Evolutionary conservation across 1,140 invertebrate genomes (phyloP).

Genomic region (Drosophila ironensis): DNA sequence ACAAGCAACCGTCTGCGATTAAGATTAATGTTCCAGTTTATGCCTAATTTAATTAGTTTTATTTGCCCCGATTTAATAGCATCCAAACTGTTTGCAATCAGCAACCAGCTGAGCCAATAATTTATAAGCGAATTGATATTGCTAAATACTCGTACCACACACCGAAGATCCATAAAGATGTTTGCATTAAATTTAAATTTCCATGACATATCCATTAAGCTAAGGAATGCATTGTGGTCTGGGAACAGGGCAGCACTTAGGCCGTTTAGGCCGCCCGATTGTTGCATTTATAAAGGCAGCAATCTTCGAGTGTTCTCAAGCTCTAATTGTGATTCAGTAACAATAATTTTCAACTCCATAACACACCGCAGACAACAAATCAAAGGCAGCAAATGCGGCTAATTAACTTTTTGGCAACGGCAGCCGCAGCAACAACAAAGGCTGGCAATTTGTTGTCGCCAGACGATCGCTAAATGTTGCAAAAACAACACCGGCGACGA

Average conservation of each 20-base stretch:
- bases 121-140: not conserved
- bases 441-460: conserved; percentile 64
- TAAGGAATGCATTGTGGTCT: no score
- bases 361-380: conserved; percentile 50
- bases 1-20: conserved; percentile 10
- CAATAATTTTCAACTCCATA: conserved; percentile 26
- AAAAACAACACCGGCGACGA: conserved; percentile 33
- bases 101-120: conserved; percentile 7
- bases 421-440: conserved; percentile 23
- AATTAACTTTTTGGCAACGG: conserved; percentile 64
- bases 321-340: conserved; percentile 35
- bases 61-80: not conserved
- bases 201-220: no score
- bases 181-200: no score
- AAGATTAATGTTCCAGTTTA: conserved; percentile 4
- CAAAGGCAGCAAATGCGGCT: conserved; percentile 72
- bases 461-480: conserved; percentile 67
- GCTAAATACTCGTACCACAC: no score
- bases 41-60: not conserved
- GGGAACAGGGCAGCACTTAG: no score
- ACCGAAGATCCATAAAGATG: no score
- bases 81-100: not conserved
- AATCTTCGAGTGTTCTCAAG: conserved; percentile 16
- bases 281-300: conserved; percentile 1
- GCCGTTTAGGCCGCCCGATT: not conserved